Conservation (phyloP, 2,113 vertebrate genomes). For the Oreochromis tanganicae region DNA sequence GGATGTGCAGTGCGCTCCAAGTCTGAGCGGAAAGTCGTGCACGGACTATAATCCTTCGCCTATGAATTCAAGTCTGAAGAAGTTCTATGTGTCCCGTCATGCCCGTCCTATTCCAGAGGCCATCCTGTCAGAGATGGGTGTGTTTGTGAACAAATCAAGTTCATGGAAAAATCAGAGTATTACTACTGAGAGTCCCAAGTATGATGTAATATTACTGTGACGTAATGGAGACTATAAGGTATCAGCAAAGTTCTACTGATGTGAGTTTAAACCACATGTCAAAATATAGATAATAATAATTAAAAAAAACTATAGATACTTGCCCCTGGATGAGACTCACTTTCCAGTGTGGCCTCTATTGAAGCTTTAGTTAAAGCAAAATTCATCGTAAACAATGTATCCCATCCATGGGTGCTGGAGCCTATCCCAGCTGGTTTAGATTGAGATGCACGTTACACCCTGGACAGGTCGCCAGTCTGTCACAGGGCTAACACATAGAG, state of each 20-base stretch:
- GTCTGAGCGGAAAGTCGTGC: slow-evolving; percentile 54
- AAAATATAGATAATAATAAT: neutral
- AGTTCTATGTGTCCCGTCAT: slow-evolving; percentile 65
- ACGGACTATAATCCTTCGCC: slow-evolving; percentile 67
- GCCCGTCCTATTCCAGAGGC: slow-evolving; percentile 54
- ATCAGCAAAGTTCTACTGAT: neutral
- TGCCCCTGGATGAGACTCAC: neutral
- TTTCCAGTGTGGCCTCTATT: neutral
- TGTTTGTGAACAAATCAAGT: slow-evolving; percentile 30
- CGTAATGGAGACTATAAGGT: neutral
- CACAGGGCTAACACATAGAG: too few species aligned
- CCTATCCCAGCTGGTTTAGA: neutral
- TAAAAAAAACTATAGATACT: neutral
- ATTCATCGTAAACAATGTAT: neutral
- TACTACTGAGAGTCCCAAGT: neutral
- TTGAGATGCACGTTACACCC: neutral
- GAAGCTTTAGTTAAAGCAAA: neutral
- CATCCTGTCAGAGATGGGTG: slow-evolving; percentile 64
- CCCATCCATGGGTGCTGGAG: neutral
- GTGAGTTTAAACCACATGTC: neutral
- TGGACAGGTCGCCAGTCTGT: neutral
- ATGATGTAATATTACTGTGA: neutral
- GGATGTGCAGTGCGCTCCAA: slow-evolving; percentile 64
- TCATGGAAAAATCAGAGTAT: slow-evolving; percentile 6
- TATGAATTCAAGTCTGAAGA: slow-evolving; percentile 54